Evolutionary conservation across 2,113 vertebrate species (phyloP), one percentile per base, ranked within the genome.

Genomic region (Coryphaenoides rupestris): DNA sequence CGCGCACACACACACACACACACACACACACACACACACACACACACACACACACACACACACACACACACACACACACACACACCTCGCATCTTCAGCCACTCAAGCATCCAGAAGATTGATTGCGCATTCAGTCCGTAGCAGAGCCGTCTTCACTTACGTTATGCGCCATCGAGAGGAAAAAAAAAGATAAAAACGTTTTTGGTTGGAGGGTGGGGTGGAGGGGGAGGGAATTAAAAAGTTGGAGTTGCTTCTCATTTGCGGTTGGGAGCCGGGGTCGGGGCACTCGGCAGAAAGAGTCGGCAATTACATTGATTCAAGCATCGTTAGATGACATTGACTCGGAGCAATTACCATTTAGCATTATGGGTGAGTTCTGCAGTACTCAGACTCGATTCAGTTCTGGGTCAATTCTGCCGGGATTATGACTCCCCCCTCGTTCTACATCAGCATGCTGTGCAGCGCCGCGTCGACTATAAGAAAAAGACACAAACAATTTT

Each of bases 231-330:
- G 33, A 61, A 45, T 74, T 45, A 33, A 45, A 56, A 62, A 45
- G 45, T 52, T 50, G 58, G 55, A 65, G 60, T 66, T 62, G 58
- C 63, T 58, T 62, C 21, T 64, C 64, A 69, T 62, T 72, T 65
- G 63, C 45, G 23, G 28, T 62, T 66, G 52, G n/a, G 64, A 60
- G 66, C 26, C 56, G 58, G 72, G 58, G 47, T 50, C 9, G 7
- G 6, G 26, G 56, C 17, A 58, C 56, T 79, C 75, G 72, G 74
- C 68, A 69, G 52, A 60, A 72, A 73, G 63, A 58, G 65, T 46
- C 72, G 58, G 70, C 63, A 80, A 83, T 80, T 77, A 83, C 63
- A 49, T 59, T 55, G 58, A 76, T 77, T 78, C 62, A 72, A 67
- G 58, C 66, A 60, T 70, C 76, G 75, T 81, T 80, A 76, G 67